Evolutionary conservation across 2,888 invertebrate species (phyloP), one percentile per base, ranked within the genome.

Genomic region (Lepidonotus clava): DNA sequence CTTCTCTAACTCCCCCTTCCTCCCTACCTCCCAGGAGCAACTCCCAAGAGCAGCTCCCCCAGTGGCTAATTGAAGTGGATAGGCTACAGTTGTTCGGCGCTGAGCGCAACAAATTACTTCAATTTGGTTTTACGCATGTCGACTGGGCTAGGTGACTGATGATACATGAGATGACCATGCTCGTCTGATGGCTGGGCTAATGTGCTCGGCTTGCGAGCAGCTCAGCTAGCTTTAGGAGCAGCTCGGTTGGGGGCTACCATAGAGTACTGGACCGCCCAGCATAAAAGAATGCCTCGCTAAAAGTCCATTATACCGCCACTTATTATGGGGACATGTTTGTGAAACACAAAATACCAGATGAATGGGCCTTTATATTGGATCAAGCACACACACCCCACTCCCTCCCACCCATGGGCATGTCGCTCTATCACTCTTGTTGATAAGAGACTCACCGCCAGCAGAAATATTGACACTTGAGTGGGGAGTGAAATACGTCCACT

Each of bases 61-160:
- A n/a, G n/a, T n/a, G n/a, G n/a, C 71, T 71, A 71, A 71, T 71
- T 71, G 71, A 38, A 71, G 71, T 71, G 71, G 71, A 71, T 71
- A 71, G 71, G 71, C 71, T 71, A 71, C 71, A 71, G 71, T 71
- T 71, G 71, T 71, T 71, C 61, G 32, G 38, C 36, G 21, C 38
- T 38, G 14, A 38, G 71, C 71, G n/a, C 71, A 71, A 71, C 71
- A 71, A 71, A 71, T 71, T 71, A 71, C 71, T 71, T 71, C 71
- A 71, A 71, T 71, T 71, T 71, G 71, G 71, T 71, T 71, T 71
- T 71, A 71, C 71, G 71, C 71, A 36, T 71, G 71, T 71, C 71
- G 71, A 8, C 71, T 14, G 34, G n/a, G n/a, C 18, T 34, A 18
- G 38, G 38, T 38, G 71, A 38, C 71, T 71, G 38, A 71, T 71